A percentile compares a stretch with the other conserved stretches of the same genome.
phyloP scores from a whole-genome alignment of 2,113 vertebrate species.

The Anoplopoma fimbria region DNA sequence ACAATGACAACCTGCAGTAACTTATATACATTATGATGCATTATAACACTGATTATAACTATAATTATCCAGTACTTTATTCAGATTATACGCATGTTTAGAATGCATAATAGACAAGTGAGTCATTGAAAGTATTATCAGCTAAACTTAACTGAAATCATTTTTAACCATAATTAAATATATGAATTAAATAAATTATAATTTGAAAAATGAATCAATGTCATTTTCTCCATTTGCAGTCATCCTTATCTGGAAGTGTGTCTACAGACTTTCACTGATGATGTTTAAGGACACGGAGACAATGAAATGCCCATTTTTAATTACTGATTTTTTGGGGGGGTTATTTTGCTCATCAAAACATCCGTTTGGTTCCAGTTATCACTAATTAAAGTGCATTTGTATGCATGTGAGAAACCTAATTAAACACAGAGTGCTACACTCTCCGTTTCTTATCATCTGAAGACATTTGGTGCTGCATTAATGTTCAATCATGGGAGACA shows the following conservation, averaged over 20 bases:
- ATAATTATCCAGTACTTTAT: too few relatives aligned
- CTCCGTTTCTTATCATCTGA: background rate
- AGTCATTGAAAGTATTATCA: too few relatives aligned
- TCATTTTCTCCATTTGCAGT: background rate
- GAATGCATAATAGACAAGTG: too few relatives aligned
- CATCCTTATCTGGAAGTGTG: background rate
- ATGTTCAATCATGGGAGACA: background rate
- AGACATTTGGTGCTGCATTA: constrained; percentile 3
- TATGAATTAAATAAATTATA: background rate
- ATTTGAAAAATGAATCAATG: background rate
- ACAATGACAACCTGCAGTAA: background rate
- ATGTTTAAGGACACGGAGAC: background rate
- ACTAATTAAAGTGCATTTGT: constrained; percentile 20
- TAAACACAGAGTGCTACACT: background rate
- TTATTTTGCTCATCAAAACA: background rate
- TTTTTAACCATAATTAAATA: background rate
- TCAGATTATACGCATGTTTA: too few relatives aligned
- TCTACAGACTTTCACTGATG: background rate
- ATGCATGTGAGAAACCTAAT: constrained; percentile 10
- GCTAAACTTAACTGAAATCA: background rate
- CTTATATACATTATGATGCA: background rate
- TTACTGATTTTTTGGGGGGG: background rate
- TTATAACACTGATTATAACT: background rate
- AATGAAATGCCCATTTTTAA: background rate
- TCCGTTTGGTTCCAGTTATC: background rate